phyloP scores from a whole-genome alignment of 2,797 vertebrate species.

The Trematomus bernacchii region DNA sequence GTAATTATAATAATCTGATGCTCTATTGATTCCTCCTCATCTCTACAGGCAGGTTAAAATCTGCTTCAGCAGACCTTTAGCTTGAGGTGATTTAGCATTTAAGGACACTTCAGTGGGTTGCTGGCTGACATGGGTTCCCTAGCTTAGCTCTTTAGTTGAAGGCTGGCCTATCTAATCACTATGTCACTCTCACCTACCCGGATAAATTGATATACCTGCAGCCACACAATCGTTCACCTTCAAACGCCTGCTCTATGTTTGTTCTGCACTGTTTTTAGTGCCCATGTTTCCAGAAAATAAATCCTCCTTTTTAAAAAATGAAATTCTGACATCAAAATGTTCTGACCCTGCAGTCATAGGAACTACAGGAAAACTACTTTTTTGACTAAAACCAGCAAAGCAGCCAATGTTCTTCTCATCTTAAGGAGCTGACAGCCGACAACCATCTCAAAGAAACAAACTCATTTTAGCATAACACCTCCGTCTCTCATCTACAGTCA shows the following conservation, averaged over 20 bases:
- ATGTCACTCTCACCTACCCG: slow-evolving; percentile 27
- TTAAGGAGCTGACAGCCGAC: slow-evolving; percentile 73
- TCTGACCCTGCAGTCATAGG: slow-evolving; percentile 16
- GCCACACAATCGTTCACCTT: slow-evolving; percentile 11
- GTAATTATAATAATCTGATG: slow-evolving; percentile 16
- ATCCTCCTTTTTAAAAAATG: slow-evolving; percentile 2
- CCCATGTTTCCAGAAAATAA: slow-evolving; percentile 22
- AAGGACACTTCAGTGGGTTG: slow-evolving; percentile 36
- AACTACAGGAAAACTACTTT: slow-evolving; percentile 27
- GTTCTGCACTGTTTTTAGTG: slow-evolving; percentile 17
- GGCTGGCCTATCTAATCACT: slow-evolving; percentile 40
- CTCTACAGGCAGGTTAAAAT: slow-evolving; percentile 23
- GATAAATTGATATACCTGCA: slow-evolving; percentile 47
- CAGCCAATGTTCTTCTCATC: slow-evolving; percentile 71
- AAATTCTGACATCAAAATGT: background rate
- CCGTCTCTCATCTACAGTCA: slow-evolving; percentile 31
- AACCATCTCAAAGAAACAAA: slow-evolving; percentile 57
- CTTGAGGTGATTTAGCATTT: slow-evolving; percentile 23
- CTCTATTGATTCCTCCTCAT: slow-evolving; percentile 19
- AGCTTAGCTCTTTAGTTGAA: slow-evolving; percentile 35
- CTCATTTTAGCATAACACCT: slow-evolving; percentile 68
- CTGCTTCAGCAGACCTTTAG: slow-evolving; percentile 9
- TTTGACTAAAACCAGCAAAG: slow-evolving; percentile 28
- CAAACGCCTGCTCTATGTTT: background rate
- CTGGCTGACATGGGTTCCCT: slow-evolving; percentile 42